A percentile compares a stretch with the other conserved stretches of the same genome.
Evolutionary conservation across 2,113 vertebrate species (phyloP).

Genomic region (Pelusios castaneus): DNA sequence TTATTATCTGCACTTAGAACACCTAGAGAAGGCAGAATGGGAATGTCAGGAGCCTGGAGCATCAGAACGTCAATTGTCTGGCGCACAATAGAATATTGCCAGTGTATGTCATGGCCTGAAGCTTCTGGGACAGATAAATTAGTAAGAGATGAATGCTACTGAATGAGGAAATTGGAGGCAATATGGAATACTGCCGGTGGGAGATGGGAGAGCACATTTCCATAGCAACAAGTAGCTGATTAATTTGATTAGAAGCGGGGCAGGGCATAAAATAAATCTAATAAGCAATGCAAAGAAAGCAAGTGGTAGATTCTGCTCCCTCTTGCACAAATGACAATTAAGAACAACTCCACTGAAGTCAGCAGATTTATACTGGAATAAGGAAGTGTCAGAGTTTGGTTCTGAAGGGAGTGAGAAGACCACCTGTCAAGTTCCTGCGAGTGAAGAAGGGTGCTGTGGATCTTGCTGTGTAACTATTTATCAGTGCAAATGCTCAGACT

Average conservation of each 20-base stretch:
- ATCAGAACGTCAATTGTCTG: neutral
- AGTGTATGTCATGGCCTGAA: neutral
- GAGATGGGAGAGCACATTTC: constrained; percentile 7
- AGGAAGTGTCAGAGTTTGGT: neutral
- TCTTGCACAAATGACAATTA: neutral
- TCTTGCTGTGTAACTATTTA: neutral
- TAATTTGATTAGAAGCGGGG: constrained; percentile 25
- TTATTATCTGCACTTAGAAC: constrained; percentile 49
- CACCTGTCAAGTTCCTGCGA: neutral
- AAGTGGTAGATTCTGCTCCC: constrained; percentile 7
- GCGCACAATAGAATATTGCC: constrained; percentile 17
- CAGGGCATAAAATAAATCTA: neutral
- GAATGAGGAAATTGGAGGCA: neutral
- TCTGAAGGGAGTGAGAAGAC: neutral
- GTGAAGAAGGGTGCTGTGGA: neutral
- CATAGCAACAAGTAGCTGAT: constrained; percentile 63
- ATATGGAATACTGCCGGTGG: constrained; percentile 4
- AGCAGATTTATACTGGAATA: neutral
- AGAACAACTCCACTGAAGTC: neutral
- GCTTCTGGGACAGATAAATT: constrained; percentile 4
- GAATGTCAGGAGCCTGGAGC: neutral
- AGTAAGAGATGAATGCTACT: neutral
- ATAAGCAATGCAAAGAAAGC: neutral
- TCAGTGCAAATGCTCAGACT: neutral
- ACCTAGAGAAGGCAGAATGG: neutral